Conservation (phyloP, 2,797 vertebrate genomes). For the Eidolon dupreanum region DNA sequence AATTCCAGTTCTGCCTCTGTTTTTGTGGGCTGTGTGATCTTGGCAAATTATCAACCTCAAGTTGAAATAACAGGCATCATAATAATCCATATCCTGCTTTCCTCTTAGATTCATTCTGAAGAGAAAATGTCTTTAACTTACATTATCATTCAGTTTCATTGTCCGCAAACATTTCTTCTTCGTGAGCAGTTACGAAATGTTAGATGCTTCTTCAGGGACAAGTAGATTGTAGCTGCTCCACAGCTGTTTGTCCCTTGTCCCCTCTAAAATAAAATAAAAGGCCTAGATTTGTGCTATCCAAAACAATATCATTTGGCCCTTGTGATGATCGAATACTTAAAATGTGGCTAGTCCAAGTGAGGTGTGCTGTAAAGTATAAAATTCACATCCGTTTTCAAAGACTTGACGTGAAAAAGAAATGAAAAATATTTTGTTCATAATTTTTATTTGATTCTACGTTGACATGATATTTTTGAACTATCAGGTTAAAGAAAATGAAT, state of each 20-base stretch:
- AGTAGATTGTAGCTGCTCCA: neutral
- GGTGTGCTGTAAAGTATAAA: neutral
- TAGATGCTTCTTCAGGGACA: neutral
- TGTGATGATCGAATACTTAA: neutral
- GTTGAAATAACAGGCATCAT: neutral
- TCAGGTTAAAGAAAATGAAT: neutral
- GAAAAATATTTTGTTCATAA: neutral
- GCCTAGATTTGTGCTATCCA: neutral
- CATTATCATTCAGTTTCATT: neutral
- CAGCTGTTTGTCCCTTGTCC: neutral
- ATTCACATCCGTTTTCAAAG: neutral
- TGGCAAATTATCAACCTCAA: neutral
- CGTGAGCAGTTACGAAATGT: neutral
- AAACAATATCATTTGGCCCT: neutral
- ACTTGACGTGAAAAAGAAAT: neutral
- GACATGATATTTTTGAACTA: neutral
- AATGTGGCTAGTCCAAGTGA: neutral
- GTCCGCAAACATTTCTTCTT: neutral
- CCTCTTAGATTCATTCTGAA: neutral
- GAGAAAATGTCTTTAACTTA: neutral
- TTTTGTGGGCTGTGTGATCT: neutral
- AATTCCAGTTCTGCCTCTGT: neutral
- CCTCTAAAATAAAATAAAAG: neutral
- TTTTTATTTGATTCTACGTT: neutral
- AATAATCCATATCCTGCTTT: neutral